Percentiles rank a stretch among this genome's conserved stretches.
Conservation (phyloP, 2,888 invertebrate species). For the Eupithecia insigniata region DNA sequence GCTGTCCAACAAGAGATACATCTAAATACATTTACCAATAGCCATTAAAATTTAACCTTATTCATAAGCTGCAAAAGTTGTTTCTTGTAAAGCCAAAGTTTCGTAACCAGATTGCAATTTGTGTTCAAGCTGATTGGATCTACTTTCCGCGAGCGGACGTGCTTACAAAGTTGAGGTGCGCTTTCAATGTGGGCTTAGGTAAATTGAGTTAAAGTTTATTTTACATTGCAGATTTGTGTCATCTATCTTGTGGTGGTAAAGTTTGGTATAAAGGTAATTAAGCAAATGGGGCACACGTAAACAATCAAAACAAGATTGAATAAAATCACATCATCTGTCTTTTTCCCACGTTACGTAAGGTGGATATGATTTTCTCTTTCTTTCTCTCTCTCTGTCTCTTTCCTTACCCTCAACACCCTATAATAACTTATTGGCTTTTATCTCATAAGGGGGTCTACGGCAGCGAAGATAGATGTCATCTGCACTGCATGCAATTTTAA, state of each 20-base stretch:
- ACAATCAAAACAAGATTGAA: background rate
- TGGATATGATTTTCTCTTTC: background rate
- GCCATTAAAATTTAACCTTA: constrained; percentile 2
- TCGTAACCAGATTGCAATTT: constrained; percentile 18
- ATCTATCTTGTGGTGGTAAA: background rate
- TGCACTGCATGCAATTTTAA: background rate
- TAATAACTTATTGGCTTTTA: too few species aligned
- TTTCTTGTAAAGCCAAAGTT: constrained; percentile 6
- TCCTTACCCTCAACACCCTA: too few species aligned
- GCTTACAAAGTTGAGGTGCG: constrained; percentile 5
- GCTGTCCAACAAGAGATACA: background rate
- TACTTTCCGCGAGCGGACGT: constrained; percentile 9
- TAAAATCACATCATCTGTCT: background rate
- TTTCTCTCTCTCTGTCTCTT: background rate
- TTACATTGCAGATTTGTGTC: constrained; percentile 6
- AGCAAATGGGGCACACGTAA: background rate
- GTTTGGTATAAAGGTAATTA: constrained; percentile 5
- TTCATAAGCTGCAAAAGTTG: background rate
- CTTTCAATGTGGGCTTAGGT: constrained; percentile 9
- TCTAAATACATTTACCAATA: too few species aligned
- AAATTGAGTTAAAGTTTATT: constrained; percentile 1
- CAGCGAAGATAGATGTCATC: background rate
- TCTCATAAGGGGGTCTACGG: too few species aligned
- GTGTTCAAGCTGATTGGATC: constrained; percentile 16
- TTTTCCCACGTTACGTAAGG: background rate